Evolutionary conservation across 2,797 vertebrate genomes (phyloP), one percentile per base, ranked within the genome.

Genomic region (Sardinella longiceps): DNA sequence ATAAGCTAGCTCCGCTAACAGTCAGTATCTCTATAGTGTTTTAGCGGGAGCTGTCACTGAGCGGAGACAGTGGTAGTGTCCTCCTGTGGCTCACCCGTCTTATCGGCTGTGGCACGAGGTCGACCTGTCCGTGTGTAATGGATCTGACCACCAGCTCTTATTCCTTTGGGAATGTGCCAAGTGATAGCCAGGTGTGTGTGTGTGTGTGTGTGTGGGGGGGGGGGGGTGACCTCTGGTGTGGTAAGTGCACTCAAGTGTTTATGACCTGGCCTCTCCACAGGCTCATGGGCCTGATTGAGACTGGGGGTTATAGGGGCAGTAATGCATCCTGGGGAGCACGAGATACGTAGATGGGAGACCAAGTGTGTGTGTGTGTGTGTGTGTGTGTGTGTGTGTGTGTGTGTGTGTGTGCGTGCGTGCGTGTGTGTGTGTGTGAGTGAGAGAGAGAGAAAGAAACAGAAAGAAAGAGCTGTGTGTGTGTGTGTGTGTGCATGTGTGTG

Each of bases 121-220:
- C 92, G 92, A 92, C 92, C 86, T 88, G 37, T 87, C 58, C 33
- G 89, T 89, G 90, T 92, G 89, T 92, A 92, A 93, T 93, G 91
- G 89, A 91, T 91, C 87, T 80, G 85, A 51, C 84, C 89, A 88
- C 90, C 87, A 85, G 89, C 84, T 87, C 20, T 86, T 88, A 88
- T 87, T 91, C 91, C 86, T 80, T 83, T 81, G 91, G 90, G 90
- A 93, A 90, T 89, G 89, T 89, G 89, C 88, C 85, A 87, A 89
- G 88, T 88, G 84, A 88, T 85, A 88, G 82, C 56, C 66, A 53
- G 81, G 87, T 81, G 87, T 90, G n/a, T n/a, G n/a, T n/a, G n/a
- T n/a, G n/a, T n/a, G n/a, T n/a, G n/a, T n/a, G n/a, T n/a, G n/a
- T n/a, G n/a, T n/a, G n/a, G n/a, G n/a, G n/a, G n/a, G n/a, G n/a